phyloP scores from a whole-genome alignment of 2,888 invertebrate species.

The Agelastica alni region DNA sequence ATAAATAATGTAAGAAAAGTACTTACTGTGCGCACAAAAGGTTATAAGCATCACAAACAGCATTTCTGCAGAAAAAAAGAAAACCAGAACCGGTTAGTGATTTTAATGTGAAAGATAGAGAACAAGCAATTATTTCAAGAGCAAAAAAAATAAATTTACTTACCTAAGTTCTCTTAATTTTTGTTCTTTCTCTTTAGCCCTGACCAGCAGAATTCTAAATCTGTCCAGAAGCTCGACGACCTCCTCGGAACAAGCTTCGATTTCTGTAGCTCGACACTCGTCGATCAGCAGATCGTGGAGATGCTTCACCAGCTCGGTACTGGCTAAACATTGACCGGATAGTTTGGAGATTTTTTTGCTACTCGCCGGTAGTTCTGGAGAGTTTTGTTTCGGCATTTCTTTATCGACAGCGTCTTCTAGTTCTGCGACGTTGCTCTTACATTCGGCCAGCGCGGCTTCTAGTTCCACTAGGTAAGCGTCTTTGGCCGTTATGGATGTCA shows the following conservation, averaged over 20 bases:
- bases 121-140: conserved; percentile 18
- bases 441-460: conserved; percentile 73
- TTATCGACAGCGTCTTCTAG: conserved; percentile 68
- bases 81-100: conserved; percentile 49
- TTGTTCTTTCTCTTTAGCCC: conserved; percentile 75
- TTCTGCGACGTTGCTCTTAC: conserved; percentile 67
- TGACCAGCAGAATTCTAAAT: conserved; percentile 70
- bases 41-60: conserved; percentile 62
- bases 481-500: conserved; percentile 76
- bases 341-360: conserved; percentile 76
- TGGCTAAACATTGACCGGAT: conserved; percentile 78
- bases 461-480: conserved; percentile 82
- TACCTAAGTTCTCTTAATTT: conserved; percentile 80
- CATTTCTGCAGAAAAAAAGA: conserved; percentile 58
- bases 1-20: too few relatives aligned
- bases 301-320: conserved; percentile 80
- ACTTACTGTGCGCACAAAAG: conserved; percentile 66
- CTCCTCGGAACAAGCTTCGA: conserved; percentile 68
- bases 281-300: conserved; percentile 73
- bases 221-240: conserved; percentile 68
- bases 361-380: conserved; percentile 63
- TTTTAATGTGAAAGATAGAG: conserved; percentile 40
- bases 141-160: conserved; percentile 41
- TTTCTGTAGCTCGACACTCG: conserved; percentile 71
- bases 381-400: conserved; percentile 61